Percentiles rank a stretch among this genome's conserved stretches.
Conservation (phyloP, 2,888 invertebrate species). For the Orchesella flavescens region DNA sequence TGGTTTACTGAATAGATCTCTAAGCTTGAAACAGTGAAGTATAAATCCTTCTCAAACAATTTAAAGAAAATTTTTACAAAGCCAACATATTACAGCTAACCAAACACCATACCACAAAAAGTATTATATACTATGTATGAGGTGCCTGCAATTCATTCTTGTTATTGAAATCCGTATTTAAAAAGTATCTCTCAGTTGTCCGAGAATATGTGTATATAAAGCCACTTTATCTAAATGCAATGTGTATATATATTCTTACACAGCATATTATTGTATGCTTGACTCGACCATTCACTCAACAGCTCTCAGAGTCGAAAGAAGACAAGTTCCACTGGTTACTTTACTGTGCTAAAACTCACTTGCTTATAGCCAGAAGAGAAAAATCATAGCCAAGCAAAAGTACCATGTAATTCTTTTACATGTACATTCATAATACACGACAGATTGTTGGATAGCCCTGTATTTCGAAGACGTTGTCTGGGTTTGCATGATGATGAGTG, state of each 20-base stretch:
- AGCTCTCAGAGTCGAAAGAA: slow-evolving; percentile 1
- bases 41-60: slow-evolving; percentile 52
- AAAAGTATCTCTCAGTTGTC: no score
- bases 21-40: slow-evolving; percentile 29
- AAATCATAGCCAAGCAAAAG: slow-evolving; percentile 13
- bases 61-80: slow-evolving; percentile 47
- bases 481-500: slow-evolving; percentile 24
- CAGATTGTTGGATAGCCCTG: neutral
- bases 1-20: slow-evolving; percentile 21
- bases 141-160: neutral
- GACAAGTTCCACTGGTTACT: slow-evolving; percentile 23
- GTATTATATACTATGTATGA: slow-evolving; percentile 2
- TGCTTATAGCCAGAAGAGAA: slow-evolving; percentile 1
- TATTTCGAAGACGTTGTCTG: slow-evolving; percentile 8
- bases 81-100: slow-evolving; percentile 12
- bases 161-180: neutral
- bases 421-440: neutral
- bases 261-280: no score
- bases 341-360: slow-evolving; percentile 15
- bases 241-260: no score
- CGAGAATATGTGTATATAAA: no score
- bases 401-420: neutral
- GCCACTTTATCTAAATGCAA: no score
- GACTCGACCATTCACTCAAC: slow-evolving; percentile 4
- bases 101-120: neutral